These are phyloP conservation scores for Melitaea athalia DNA, from an alignment of 2,888 invertebrate genomes.

Conservation along the genomic window DNA sequence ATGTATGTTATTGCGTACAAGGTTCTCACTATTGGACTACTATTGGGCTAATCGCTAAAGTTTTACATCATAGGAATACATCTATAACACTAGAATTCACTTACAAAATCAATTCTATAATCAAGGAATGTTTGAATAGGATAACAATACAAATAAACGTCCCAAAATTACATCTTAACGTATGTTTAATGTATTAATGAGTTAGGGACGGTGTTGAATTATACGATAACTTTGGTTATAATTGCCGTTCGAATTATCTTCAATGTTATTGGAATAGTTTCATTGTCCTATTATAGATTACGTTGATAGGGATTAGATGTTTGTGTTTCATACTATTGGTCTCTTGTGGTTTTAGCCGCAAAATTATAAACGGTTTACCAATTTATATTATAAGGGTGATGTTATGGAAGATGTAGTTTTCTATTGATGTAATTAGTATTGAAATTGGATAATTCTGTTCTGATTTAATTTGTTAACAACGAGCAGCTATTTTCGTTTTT, in stretches of 20 bases:
- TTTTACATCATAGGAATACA: too few relatives aligned
- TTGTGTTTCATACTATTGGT: background rate
- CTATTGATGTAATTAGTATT: too few relatives aligned
- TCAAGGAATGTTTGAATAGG: conserved; percentile 56
- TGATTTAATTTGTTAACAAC: too few relatives aligned
- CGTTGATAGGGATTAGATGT: conserved; percentile 3
- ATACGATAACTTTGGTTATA: conserved; percentile 29
- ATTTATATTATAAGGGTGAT: too few relatives aligned
- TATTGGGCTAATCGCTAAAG: too few relatives aligned
- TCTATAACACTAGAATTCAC: background rate
- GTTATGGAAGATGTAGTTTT: too few relatives aligned
- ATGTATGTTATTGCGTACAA: too few relatives aligned
- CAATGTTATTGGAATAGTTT: conserved; percentile 15
- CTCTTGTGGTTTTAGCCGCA: background rate
- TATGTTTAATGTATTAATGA: conserved; percentile 73
- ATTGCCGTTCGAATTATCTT: conserved; percentile 33
- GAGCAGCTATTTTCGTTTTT: too few relatives aligned
- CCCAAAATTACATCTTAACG: conserved; percentile 49
- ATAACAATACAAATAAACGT: conserved; percentile 48
- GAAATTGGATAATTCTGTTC: too few relatives aligned
- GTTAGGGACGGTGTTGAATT: conserved; percentile 40
- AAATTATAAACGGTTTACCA: too few relatives aligned
- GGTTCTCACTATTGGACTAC: too few relatives aligned
- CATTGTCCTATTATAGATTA: conserved; percentile 8
- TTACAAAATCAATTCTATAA: conserved; percentile 3